Evolutionary conservation across 2,888 invertebrate species (phyloP).

Genomic region (Xestia sexstrigata): DNA sequence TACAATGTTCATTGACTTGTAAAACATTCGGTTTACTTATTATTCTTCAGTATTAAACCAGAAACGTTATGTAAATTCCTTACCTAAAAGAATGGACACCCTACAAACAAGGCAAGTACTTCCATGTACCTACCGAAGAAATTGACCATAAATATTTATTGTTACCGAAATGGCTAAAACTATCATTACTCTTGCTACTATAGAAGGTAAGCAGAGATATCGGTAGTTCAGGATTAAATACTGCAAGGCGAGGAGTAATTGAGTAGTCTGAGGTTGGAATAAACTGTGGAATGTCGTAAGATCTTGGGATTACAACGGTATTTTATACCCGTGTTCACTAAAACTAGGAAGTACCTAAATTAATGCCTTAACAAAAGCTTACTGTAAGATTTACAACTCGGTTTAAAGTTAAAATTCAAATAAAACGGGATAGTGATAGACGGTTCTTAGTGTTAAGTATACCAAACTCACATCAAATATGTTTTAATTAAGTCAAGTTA

Average conservation of each 20-base stretch:
- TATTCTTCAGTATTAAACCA: background rate
- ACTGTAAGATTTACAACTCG: background rate
- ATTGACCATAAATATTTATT: slow-evolving; percentile 64
- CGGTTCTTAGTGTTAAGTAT: background rate
- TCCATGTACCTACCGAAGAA: slow-evolving; percentile 49
- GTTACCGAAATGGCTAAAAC: slow-evolving; percentile 57
- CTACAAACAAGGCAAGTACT: slow-evolving; percentile 44
- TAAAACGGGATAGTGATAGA: too few relatives aligned
- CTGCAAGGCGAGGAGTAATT: slow-evolving; percentile 37
- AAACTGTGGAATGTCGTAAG: slow-evolving; percentile 6
- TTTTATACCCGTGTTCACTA: background rate
- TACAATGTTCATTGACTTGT: background rate
- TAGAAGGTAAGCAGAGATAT: slow-evolving; percentile 48
- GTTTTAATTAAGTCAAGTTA: background rate
- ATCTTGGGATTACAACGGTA: background rate
- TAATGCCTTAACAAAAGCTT: background rate
- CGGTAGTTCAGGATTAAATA: slow-evolving; percentile 46
- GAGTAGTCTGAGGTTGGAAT: slow-evolving; percentile 23
- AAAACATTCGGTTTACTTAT: background rate
- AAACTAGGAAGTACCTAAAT: background rate
- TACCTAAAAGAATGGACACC: slow-evolving; percentile 8
- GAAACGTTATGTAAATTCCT: background rate
- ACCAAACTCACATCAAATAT: background rate
- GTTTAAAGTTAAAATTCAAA: background rate
- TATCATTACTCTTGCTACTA: slow-evolving; percentile 56